phyloP scores from a whole-genome alignment of 2,888 invertebrate genomes.

The Phaedon cochleariae region DNA sequence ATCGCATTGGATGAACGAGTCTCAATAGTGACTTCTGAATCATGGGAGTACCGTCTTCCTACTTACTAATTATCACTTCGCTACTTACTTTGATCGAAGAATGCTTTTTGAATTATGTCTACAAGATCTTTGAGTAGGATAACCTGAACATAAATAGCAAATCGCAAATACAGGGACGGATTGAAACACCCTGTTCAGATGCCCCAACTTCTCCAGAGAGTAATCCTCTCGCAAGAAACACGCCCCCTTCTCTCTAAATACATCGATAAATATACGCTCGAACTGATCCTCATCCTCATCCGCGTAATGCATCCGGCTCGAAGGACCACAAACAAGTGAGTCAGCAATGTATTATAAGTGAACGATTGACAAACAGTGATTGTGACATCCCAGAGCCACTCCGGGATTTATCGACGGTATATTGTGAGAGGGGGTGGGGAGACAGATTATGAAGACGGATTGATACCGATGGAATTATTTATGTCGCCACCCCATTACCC shows the following conservation, averaged over 20 bases:
- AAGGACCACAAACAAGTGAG: conserved; percentile 52
- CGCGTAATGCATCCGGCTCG: conserved; percentile 23
- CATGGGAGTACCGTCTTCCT: too few relatives aligned
- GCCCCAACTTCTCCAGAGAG: not conserved
- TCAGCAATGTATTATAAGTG: conserved; percentile 54
- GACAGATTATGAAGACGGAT: conserved; percentile 61
- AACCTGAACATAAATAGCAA: too few relatives aligned
- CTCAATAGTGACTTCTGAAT: too few relatives aligned
- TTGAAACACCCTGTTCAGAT: not conserved
- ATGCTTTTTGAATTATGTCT: too few relatives aligned
- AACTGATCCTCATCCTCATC: conserved; percentile 19
- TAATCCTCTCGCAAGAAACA: not conserved
- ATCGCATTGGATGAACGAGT: too few relatives aligned
- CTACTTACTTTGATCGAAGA: too few relatives aligned
- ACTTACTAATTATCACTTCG: too few relatives aligned
- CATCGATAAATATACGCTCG: not conserved
- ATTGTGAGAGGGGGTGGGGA: conserved; percentile 49
- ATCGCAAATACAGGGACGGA: too few relatives aligned
- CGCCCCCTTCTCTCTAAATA: not conserved
- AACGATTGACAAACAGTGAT: conserved; percentile 62
- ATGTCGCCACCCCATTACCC: conserved; percentile 56
- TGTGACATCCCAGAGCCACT: conserved; percentile 59
- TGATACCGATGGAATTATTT: conserved; percentile 59
- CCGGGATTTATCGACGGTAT: conserved; percentile 60
- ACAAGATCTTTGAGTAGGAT: too few relatives aligned